phyloP scores from a whole-genome alignment of 2,797 vertebrate species.

The Sylvia borin region DNA sequence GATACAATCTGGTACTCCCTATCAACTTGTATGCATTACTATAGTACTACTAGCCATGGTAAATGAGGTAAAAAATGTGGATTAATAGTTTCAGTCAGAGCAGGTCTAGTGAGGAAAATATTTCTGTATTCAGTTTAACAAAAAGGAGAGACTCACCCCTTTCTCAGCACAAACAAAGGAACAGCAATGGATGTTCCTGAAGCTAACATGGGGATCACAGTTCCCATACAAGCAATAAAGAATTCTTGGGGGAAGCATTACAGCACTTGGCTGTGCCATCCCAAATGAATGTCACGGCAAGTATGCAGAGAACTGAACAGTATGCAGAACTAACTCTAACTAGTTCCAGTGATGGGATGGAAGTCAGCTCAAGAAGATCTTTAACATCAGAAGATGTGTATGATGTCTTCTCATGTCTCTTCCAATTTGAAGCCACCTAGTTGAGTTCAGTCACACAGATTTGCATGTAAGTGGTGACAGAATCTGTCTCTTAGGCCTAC shows the following conservation, averaged over 20 bases:
- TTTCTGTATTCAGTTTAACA: background rate
- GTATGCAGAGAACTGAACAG: background rate
- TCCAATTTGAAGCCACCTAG: background rate
- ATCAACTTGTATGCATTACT: background rate
- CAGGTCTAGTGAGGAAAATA: background rate
- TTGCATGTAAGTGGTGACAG: background rate
- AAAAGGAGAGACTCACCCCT: background rate
- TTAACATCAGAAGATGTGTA: background rate
- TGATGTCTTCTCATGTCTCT: background rate
- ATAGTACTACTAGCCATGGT: background rate
- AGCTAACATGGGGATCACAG: background rate
- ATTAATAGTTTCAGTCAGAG: background rate
- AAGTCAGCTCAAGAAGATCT: background rate
- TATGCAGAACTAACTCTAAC: background rate
- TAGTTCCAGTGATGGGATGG: background rate
- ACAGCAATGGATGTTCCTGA: background rate
- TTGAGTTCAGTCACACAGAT: background rate
- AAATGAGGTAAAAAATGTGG: background rate
- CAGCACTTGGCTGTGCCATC: constrained; percentile 29
- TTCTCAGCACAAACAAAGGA: constrained; percentile 16
- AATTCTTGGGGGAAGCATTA: constrained; percentile 38
- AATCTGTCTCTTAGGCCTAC: background rate
- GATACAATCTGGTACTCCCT: background rate
- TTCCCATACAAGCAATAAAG: constrained; percentile 14
- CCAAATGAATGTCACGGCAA: constrained; percentile 19